A percentile compares a stretch with the other conserved stretches of the same genome.
Evolutionary conservation across 2,797 vertebrate genomes (phyloP).

Genomic region (Falco concolor): DNA sequence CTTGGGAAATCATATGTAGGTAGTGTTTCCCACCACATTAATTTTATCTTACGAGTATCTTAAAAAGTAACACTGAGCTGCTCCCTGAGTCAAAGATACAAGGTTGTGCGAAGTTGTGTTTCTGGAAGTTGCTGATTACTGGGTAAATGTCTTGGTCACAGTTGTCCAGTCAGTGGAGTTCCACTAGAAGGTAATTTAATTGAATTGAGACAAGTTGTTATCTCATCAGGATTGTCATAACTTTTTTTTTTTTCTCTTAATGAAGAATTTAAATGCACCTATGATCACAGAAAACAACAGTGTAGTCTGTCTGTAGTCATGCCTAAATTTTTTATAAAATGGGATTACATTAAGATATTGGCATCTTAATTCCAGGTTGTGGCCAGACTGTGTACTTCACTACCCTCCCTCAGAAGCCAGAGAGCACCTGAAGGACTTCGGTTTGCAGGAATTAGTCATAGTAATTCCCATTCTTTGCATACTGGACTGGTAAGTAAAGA

Average conservation of each 20-base stretch:
- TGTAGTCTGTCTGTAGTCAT: neutral
- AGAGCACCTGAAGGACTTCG: neutral
- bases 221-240: neutral
- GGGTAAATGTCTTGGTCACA: neutral
- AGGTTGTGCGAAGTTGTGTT: neutral
- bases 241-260: neutral
- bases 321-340: neutral
- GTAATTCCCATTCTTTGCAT: neutral
- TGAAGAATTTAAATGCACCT: neutral
- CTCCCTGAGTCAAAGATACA: neutral
- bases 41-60: neutral
- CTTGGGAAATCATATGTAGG: conserved; percentile 22
- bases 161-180: neutral
- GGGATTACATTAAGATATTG: neutral
- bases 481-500: neutral
- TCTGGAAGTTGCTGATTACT: neutral
- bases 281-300: neutral
- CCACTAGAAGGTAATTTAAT: neutral
- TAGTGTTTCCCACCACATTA: neutral
- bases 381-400: neutral
- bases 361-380: neutral
- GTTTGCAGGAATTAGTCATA: neutral
- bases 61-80: neutral
- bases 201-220: neutral
- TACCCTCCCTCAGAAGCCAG: neutral